These are phyloP conservation scores for Apogon hyalosoma DNA, from an alignment of 2,797 vertebrate species.

Conservation along the genomic window DNA sequence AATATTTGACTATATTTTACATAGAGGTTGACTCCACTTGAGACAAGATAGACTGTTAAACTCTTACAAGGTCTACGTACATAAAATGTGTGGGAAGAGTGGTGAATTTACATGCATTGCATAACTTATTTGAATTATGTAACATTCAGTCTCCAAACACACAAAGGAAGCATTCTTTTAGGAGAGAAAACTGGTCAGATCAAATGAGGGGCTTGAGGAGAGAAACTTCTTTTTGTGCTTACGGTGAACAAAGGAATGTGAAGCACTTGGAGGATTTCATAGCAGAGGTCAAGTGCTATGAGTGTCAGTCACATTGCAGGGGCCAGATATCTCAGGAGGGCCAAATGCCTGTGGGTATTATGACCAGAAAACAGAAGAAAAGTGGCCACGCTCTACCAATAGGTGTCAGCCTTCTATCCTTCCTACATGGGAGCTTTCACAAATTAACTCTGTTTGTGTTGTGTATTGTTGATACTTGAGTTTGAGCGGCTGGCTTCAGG, in stretches of 20 bases:
- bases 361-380: constrained; percentile 44
- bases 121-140: constrained; percentile 45
- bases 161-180: constrained; percentile 55
- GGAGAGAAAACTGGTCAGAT: constrained; percentile 36
- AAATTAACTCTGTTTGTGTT: constrained; percentile 35
- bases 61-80: constrained; percentile 21
- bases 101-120: constrained; percentile 32
- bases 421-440: constrained; percentile 29
- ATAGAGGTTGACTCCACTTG: constrained; percentile 32
- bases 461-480: constrained; percentile 30
- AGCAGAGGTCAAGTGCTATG: constrained; percentile 63
- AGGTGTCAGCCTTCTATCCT: constrained; percentile 81
- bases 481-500: constrained; percentile 40
- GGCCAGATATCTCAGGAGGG: constrained; percentile 54
- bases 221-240: constrained; percentile 29
- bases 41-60: constrained; percentile 14
- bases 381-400: constrained; percentile 73
- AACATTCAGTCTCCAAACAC: constrained; percentile 36
- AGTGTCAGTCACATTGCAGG: constrained; percentile 50
- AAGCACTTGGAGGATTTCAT: constrained; percentile 57
- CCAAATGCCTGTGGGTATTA: constrained; percentile 60
- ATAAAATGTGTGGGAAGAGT: constrained; percentile 51
- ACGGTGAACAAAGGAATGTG: constrained; percentile 62
- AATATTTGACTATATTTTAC: constrained; percentile 12
- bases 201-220: constrained; percentile 36